Percentiles rank a stretch among this genome's conserved stretches.
Conservation (phyloP, 2,888 invertebrate genomes). For the Drosophila kuntzei region DNA sequence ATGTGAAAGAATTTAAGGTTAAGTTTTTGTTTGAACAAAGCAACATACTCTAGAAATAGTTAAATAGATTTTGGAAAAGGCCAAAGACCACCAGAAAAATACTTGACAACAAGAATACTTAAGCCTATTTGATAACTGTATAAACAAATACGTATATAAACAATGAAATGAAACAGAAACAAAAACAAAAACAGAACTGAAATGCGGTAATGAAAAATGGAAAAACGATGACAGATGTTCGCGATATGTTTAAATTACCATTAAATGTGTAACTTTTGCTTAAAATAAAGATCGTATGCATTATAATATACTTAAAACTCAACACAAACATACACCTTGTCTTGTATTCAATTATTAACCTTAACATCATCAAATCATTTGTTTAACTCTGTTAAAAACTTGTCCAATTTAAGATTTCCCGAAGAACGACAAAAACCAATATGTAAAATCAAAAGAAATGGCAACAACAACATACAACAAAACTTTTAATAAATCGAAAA, state of each 20-base stretch:
- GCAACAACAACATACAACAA: slow-evolving; percentile 25
- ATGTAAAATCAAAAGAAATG: slow-evolving; percentile 14
- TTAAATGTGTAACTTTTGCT: slow-evolving; percentile 60
- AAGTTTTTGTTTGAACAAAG: slow-evolving; percentile 63
- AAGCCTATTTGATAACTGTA: slow-evolving; percentile 55
- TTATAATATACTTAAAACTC: slow-evolving; percentile 31
- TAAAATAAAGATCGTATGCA: slow-evolving; percentile 64
- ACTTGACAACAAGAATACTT: slow-evolving; percentile 43
- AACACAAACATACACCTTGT: slow-evolving; percentile 12
- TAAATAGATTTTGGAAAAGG: slow-evolving; percentile 44
- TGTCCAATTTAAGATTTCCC: slow-evolving; percentile 13
- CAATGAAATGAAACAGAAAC: slow-evolving; percentile 42
- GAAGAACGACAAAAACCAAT: slow-evolving; percentile 35
- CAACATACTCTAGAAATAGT: slow-evolving; percentile 53
- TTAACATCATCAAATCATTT: slow-evolving; percentile 25
- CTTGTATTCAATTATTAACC: slow-evolving; percentile 32
- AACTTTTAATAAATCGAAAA: slow-evolving; percentile 19
- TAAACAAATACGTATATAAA: slow-evolving; percentile 30
- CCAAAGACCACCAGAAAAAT: slow-evolving; percentile 53
- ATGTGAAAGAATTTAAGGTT: slow-evolving; percentile 40
- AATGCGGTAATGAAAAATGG: slow-evolving; percentile 45
- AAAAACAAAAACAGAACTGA: slow-evolving; percentile 64
- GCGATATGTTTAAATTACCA: slow-evolving; percentile 57
- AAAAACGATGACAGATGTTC: slow-evolving; percentile 45
- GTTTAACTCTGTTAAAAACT: slow-evolving; percentile 12